Evolutionary conservation across 2,113 vertebrate genomes (phyloP).

Genomic region (Anser brachyrhynchus): DNA sequence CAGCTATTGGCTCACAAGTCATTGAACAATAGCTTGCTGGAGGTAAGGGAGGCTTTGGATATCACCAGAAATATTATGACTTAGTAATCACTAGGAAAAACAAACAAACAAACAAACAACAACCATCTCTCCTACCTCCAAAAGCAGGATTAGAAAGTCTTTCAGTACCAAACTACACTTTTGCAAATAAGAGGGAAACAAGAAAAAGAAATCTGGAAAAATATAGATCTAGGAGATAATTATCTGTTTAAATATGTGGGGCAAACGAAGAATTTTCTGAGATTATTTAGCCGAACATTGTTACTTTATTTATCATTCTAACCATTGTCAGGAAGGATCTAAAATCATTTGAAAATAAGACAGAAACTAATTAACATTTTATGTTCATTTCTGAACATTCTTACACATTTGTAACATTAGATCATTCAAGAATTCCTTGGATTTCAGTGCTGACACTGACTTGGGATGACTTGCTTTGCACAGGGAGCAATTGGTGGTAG

Average conservation of each 20-base stretch:
- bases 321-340: background rate
- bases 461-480: background rate
- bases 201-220: background rate
- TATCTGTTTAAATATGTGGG: background rate
- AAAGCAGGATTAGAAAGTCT: background rate
- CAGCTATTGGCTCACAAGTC: background rate
- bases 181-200: background rate
- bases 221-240: background rate
- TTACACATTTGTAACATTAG: background rate
- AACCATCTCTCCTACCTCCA: background rate
- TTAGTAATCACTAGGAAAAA: background rate
- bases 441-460: background rate
- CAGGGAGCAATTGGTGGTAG: background rate
- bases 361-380: background rate
- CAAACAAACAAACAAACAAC: background rate
- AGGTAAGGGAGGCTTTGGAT: background rate
- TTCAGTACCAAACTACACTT: background rate
- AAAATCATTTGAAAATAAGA: background rate
- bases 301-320: background rate
- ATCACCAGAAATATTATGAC: background rate
- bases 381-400: background rate
- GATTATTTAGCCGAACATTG: background rate
- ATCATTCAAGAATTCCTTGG: background rate
- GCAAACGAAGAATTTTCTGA: background rate
- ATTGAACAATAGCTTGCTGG: background rate